A percentile compares a stretch with the other conserved stretches of the same genome.
Evolutionary conservation across 2,888 invertebrate species (phyloP).

Genomic region (Drosophila imparisetae): DNA sequence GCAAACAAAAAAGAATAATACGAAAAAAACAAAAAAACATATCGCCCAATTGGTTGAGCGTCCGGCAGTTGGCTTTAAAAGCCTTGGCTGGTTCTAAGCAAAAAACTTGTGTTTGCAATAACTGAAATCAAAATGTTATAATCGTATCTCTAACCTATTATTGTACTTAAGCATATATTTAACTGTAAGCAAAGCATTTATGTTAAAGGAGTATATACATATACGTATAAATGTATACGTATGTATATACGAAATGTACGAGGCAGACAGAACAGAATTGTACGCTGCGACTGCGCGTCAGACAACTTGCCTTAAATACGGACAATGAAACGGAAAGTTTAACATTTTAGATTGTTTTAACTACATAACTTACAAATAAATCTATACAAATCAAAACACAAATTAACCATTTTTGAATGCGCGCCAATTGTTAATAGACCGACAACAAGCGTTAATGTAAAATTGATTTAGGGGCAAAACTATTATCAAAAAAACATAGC

Average conservation of each 20-base stretch:
- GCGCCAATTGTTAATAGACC: not conserved
- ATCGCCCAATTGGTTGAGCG: constrained; percentile 63
- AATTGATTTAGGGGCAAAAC: too few relatives aligned
- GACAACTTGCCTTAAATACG: constrained; percentile 81
- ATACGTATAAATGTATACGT: constrained; percentile 22
- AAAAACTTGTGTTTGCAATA: constrained; percentile 51
- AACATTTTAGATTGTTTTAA: constrained; percentile 76
- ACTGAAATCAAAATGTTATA: constrained; percentile 65
- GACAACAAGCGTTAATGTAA: not conserved
- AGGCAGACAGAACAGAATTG: constrained; percentile 51
- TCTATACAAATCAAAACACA: constrained; percentile 34
- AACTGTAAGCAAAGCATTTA: constrained; percentile 72
- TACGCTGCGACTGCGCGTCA: constrained; percentile 32
- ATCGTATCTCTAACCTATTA: constrained; percentile 45
- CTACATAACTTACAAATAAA: constrained; percentile 70
- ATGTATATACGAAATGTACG: constrained; percentile 54
- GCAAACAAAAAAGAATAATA: constrained; percentile 17
- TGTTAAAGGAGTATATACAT: constrained; percentile 46
- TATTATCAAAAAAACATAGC: too few relatives aligned
- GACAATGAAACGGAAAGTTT: constrained; percentile 80
- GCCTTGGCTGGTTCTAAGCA: constrained; percentile 40
- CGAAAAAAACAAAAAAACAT: constrained; percentile 49
- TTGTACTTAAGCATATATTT: constrained; percentile 44
- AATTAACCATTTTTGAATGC: not conserved
- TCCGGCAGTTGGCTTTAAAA: constrained; percentile 56